These are phyloP conservation scores for Neotoxoptera formosana DNA, from an alignment of 1,140 invertebrate species.

Conservation along the genomic window DNA sequence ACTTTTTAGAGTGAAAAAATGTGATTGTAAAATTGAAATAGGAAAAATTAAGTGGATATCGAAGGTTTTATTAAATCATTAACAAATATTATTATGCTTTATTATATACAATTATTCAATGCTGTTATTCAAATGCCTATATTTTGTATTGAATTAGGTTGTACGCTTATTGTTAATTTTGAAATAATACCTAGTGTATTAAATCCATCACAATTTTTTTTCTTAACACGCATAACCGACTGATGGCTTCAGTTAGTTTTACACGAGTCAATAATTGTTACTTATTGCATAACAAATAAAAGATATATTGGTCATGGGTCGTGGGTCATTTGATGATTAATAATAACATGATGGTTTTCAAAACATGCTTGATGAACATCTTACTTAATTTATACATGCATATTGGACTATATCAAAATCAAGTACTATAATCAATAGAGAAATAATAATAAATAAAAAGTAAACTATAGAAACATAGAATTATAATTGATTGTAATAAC, in stretches of 20 bases:
- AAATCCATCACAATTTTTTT: background rate
- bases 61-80: background rate
- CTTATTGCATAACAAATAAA: background rate
- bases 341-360: background rate
- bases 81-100: background rate
- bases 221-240: background rate
- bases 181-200: background rate
- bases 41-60: background rate
- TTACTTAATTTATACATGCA: background rate
- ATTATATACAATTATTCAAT: background rate
- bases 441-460: background rate
- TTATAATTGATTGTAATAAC: background rate
- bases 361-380: background rate
- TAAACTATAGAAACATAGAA: background rate
- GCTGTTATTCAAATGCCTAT: background rate
- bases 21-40: background rate
- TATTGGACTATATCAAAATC: background rate
- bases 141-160: background rate
- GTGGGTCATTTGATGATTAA: conserved; percentile 14
- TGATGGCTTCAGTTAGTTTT: background rate
- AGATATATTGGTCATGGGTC: background rate
- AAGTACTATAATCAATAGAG: background rate
- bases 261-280: background rate
- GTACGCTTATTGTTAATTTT: background rate
- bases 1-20: background rate